Percentiles rank a stretch among this genome's conserved stretches.
These are phyloP conservation scores for Calyptomena viridis DNA, from an alignment of 2,113 vertebrate genomes.

Conservation along the genomic window DNA sequence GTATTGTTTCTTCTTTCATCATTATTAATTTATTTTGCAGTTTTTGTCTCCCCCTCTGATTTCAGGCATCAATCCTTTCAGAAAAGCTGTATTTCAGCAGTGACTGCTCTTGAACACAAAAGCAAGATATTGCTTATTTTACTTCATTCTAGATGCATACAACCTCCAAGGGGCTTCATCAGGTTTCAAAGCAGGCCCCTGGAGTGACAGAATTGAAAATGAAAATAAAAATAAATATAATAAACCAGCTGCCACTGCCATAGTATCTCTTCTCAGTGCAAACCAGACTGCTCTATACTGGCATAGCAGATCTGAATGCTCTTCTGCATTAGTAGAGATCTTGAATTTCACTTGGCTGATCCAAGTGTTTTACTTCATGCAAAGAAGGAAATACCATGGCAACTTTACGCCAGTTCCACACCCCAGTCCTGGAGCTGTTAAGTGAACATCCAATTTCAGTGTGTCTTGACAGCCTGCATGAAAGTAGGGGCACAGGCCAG, in stretches of 20 bases:
- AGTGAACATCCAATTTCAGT: not conserved
- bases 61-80: too few relatives aligned
- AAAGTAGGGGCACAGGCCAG: not conserved
- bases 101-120: not conserved
- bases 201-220: not conserved
- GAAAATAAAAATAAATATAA: not conserved
- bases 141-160: not conserved
- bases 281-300: not conserved
- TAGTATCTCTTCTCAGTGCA: not conserved
- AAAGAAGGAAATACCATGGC: not conserved
- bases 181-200: not conserved
- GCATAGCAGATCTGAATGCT: not conserved
- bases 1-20: too few relatives aligned
- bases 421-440: not conserved
- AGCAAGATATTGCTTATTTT: not conserved
- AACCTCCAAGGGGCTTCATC: not conserved
- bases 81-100: slow-evolving; percentile 32
- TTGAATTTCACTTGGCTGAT: not conserved
- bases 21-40: too few relatives aligned
- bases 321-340: not conserved
- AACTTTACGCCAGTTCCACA: not conserved
- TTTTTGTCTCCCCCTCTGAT: too few relatives aligned
- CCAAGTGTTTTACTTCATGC: not conserved
- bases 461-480: not conserved
- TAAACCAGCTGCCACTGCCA: not conserved